Evolutionary conservation across 2,113 vertebrate genomes (phyloP).

Genomic region (Cyanocitta stelleri): DNA sequence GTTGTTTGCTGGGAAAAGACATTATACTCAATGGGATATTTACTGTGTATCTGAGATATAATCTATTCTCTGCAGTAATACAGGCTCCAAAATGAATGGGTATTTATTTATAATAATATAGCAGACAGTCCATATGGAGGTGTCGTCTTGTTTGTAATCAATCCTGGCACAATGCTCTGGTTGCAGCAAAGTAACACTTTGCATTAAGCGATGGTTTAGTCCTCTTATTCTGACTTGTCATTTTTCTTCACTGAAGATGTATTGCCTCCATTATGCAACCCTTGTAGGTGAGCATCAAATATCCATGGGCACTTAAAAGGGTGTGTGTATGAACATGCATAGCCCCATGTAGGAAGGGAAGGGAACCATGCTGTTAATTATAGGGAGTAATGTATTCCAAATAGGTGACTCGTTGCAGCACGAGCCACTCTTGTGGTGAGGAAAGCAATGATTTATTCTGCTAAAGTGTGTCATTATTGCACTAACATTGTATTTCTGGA

Average conservation of each 20-base stretch:
- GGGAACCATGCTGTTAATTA: not conserved
- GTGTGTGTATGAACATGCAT: not conserved
- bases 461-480: slow-evolving; percentile 7
- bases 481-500: slow-evolving; percentile 18
- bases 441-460: slow-evolving; percentile 3
- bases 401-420: not conserved
- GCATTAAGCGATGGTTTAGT: slow-evolving; percentile 58
- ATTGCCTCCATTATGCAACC: slow-evolving; percentile 40
- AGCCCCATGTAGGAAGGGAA: not conserved
- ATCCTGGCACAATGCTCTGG: slow-evolving; percentile 18
- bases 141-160: slow-evolving; percentile 64
- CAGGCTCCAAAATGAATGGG: slow-evolving; percentile 47
- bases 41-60: slow-evolving; percentile 10
- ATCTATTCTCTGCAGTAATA: slow-evolving; percentile 32
- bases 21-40: slow-evolving; percentile 20
- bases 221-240: slow-evolving; percentile 11
- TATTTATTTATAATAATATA: not conserved
- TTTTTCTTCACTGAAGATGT: slow-evolving; percentile 34
- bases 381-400: not conserved
- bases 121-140: slow-evolving; percentile 43
- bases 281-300: slow-evolving; percentile 11
- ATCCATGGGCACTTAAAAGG: not conserved
- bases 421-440: not conserved
- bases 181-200: slow-evolving; percentile 15
- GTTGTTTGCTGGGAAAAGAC: not conserved